Evolutionary conservation across 2,888 invertebrate genomes (phyloP).

Genomic region (Notodonta dromedarius): DNA sequence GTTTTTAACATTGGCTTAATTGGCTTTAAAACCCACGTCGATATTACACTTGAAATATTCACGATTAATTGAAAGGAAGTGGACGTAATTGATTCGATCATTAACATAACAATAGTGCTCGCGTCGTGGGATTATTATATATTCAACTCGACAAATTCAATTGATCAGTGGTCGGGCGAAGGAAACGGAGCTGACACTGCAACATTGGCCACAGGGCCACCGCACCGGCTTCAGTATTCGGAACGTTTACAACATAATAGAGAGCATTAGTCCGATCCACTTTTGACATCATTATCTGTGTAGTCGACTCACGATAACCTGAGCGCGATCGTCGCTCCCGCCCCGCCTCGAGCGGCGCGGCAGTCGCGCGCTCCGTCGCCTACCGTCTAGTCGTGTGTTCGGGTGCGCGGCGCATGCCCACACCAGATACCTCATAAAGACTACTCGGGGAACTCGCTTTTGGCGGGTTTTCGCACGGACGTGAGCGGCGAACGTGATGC

Average conservation of each 20-base stretch:
- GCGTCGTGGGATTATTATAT: constrained; percentile 46
- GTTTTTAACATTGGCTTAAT: background rate
- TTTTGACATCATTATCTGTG: constrained; percentile 84
- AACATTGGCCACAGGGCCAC: constrained; percentile 43
- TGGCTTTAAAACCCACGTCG: constrained; percentile 6
- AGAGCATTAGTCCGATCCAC: constrained; percentile 82
- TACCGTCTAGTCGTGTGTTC: constrained; percentile 59
- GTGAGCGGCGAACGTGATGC: constrained; percentile 66
- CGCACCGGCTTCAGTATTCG: constrained; percentile 54
- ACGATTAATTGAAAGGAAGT: constrained; percentile 48
- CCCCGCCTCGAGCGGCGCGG: constrained; percentile 54
- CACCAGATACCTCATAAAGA: constrained; percentile 45
- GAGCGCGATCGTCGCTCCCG: constrained; percentile 74
- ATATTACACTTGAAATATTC: constrained; percentile 24
- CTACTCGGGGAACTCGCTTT: constrained; percentile 72
- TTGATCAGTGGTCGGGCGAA: constrained; percentile 37
- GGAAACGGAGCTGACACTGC: constrained; percentile 55
- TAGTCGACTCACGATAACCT: constrained; percentile 81
- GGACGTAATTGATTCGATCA: constrained; percentile 55
- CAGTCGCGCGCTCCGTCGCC: constrained; percentile 46
- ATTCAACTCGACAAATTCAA: constrained; percentile 36
- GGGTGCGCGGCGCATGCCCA: constrained; percentile 41
- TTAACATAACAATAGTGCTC: constrained; percentile 54
- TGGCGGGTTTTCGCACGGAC: constrained; percentile 77
- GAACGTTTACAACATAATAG: constrained; percentile 79